A percentile compares a stretch with the other conserved stretches of the same genome.
phyloP scores from a whole-genome alignment of 2,888 invertebrate species.

The Xestoiulus laeticollis region DNA sequence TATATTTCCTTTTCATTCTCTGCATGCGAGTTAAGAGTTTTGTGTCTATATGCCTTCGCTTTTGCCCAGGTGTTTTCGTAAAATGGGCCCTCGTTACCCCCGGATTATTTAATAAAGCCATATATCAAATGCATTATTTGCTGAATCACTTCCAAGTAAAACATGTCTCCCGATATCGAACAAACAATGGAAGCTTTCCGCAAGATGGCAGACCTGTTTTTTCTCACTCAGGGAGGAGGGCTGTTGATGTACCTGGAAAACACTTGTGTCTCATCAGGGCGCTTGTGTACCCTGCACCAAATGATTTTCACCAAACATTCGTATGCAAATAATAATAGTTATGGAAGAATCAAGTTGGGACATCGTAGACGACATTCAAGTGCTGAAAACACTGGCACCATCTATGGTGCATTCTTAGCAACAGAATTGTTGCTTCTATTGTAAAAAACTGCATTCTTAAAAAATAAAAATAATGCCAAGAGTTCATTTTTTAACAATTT shows the following conservation, averaged over 20 bases:
- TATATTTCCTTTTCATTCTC: not conserved
- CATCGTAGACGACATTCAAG: not conserved
- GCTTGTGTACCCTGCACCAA: not conserved
- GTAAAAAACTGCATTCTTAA: too few species aligned
- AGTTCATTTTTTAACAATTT: too few species aligned
- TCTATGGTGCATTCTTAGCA: not conserved
- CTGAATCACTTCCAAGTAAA: constrained; percentile 42
- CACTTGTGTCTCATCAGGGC: constrained; percentile 16
- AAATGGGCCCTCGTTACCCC: constrained; percentile 1
- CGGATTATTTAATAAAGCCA: not conserved
- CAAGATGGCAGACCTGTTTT: constrained; percentile 20
- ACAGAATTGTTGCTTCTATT: not conserved
- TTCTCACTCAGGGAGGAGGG: not conserved
- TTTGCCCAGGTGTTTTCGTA: constrained; percentile 32
- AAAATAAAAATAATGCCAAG: too few species aligned
- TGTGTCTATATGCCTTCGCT: constrained; percentile 31
- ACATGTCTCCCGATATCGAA: not conserved
- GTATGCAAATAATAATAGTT: not conserved
- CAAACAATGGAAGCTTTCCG: not conserved
- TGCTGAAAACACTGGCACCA: not conserved
- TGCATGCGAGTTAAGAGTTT: not conserved
- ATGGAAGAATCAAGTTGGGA: not conserved
- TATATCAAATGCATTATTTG: not conserved
- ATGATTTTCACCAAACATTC: not conserved
- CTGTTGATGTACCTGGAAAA: not conserved